Evolutionary conservation across 2,797 vertebrate species (phyloP).

Genomic region (Sorex maritimensis): DNA sequence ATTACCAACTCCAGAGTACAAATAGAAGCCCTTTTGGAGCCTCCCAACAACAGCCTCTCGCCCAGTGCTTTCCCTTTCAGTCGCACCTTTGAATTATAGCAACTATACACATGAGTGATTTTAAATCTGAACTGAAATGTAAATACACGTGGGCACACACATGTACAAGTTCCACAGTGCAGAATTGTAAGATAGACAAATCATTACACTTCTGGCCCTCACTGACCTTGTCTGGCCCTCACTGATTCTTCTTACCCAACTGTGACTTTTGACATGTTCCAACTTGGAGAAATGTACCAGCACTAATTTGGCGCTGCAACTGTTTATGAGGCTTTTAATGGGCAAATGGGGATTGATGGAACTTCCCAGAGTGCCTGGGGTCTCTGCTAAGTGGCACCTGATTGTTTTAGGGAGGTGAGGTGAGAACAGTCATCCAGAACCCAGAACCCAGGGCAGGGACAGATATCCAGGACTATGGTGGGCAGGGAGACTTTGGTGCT

Average conservation of each 20-base stretch:
- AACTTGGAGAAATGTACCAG: slow-evolving; percentile 89
- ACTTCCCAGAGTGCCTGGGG: slow-evolving; percentile 61
- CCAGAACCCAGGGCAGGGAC: not conserved
- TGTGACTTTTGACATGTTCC: slow-evolving; percentile 88
- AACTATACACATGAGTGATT: slow-evolving; percentile 88
- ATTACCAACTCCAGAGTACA: slow-evolving; percentile 76
- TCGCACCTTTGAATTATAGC: slow-evolving; percentile 88
- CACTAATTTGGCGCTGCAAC: slow-evolving; percentile 90
- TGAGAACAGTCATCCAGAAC: slow-evolving; percentile 27
- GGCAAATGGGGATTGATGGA: slow-evolving; percentile 84
- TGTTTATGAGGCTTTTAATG: slow-evolving; percentile 84
- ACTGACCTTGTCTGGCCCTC: slow-evolving; percentile 87
- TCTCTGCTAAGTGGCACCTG: not conserved
- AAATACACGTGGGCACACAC: slow-evolving; percentile 67
- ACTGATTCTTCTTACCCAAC: slow-evolving; percentile 91
- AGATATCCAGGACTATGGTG: not conserved
- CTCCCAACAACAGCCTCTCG: slow-evolving; percentile 82
- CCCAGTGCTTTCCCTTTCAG: slow-evolving; percentile 84
- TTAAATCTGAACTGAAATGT: slow-evolving; percentile 90
- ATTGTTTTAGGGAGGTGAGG: slow-evolving; percentile 63
- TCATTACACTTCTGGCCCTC: slow-evolving; percentile 87
- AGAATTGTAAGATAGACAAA: slow-evolving; percentile 86
- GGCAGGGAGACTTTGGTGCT: slow-evolving; percentile 38
- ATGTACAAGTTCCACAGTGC: slow-evolving; percentile 57
- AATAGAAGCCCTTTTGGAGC: slow-evolving; percentile 67